phyloP scores from a whole-genome alignment of 2,113 vertebrate genomes.

The Conger conger region DNA sequence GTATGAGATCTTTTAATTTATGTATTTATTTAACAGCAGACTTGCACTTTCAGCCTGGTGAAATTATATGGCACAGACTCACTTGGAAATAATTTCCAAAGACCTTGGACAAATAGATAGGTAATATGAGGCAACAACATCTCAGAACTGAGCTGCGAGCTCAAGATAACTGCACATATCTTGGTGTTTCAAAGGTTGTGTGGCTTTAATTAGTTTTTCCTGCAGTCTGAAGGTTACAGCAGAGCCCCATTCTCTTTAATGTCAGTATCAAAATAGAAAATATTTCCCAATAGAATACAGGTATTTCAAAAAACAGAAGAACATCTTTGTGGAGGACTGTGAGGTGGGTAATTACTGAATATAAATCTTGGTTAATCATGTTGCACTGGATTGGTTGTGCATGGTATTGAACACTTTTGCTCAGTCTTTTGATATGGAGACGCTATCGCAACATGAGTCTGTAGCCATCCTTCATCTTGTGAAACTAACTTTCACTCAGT shows the following conservation, averaged over 20 bases:
- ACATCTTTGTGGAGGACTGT: background rate
- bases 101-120: background rate
- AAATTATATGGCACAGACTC: background rate
- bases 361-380: background rate
- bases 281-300: background rate
- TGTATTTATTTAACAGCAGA: background rate
- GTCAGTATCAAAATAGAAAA: constrained; percentile 37
- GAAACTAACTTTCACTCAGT: background rate
- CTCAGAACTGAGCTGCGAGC: constrained; percentile 3
- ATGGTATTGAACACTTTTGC: background rate
- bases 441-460: background rate
- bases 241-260: constrained; percentile 29
- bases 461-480: background rate
- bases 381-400: background rate
- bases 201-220: constrained; percentile 25
- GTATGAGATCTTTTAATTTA: background rate
- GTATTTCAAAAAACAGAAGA: constrained; percentile 32
- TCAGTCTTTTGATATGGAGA: background rate
- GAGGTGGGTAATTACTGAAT: background rate
- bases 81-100: background rate
- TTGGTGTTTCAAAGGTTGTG: constrained; percentile 31
- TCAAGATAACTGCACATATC: constrained; percentile 21
- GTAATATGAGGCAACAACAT: constrained; percentile 1
- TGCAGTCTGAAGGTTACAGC: constrained; percentile 37
- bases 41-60: background rate